These are phyloP conservation scores for Apeltes quadracus DNA, from an alignment of 2,113 vertebrate species.

Conservation along the genomic window DNA sequence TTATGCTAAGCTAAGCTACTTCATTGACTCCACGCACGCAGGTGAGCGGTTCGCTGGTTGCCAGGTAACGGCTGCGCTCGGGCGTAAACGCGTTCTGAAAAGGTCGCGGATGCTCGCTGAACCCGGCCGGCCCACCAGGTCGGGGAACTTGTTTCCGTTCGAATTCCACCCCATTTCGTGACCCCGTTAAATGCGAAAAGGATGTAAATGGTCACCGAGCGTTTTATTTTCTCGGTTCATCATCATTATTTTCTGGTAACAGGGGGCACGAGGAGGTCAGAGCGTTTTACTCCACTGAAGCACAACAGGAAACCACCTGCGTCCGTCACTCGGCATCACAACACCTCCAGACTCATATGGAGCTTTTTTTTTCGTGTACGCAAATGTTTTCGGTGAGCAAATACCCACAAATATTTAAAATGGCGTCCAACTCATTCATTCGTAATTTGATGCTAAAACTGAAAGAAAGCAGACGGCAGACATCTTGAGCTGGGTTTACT, in stretches of 20 bases:
- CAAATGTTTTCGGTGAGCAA: constrained; percentile 30
- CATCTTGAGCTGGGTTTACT: constrained; percentile 71
- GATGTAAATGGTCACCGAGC: constrained; percentile 23
- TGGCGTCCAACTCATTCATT: constrained; percentile 12
- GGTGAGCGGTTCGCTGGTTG: constrained; percentile 7
- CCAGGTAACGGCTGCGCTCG: constrained; percentile 21
- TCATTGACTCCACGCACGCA: not conserved
- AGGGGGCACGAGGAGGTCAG: constrained; percentile 14
- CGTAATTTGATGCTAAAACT: constrained; percentile 6
- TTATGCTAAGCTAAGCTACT: not conserved
- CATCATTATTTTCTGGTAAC: constrained; percentile 25
- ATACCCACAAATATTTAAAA: constrained; percentile 41
- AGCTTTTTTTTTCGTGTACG: constrained; percentile 24
- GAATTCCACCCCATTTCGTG: constrained; percentile 36
- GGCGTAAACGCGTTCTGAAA: too few species aligned
- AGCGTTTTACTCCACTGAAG: not conserved
- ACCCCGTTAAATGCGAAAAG: constrained; percentile 32
- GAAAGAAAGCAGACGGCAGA: constrained; percentile 29
- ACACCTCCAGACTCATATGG: constrained; percentile 17
- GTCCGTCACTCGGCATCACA: constrained; percentile 20
- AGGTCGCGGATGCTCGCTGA: constrained; percentile 49
- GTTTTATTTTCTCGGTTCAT: constrained; percentile 31
- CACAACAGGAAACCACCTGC: constrained; percentile 17
- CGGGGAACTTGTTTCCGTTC: constrained; percentile 30
- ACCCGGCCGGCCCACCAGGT: constrained; percentile 25